These are phyloP conservation scores for Perodicticus potto DNA, from an alignment of 2,797 vertebrate genomes.

Conservation along the genomic window DNA sequence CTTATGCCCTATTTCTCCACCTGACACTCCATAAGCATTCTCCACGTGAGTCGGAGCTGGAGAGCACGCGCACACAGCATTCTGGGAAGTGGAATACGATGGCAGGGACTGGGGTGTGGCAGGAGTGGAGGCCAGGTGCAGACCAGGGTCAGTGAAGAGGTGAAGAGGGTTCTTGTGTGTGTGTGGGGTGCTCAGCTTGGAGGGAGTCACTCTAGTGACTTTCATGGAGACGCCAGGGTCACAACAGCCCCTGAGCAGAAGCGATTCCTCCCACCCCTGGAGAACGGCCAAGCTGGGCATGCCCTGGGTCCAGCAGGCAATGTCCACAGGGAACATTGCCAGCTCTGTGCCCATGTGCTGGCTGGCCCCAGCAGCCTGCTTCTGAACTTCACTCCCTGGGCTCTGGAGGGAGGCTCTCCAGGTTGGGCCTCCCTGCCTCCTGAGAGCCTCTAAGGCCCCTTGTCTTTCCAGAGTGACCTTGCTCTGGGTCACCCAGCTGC, in stretches of 20 bases:
- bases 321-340: neutral
- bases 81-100: neutral
- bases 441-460: neutral
- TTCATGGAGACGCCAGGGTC: rapidly evolving
- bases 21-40: neutral
- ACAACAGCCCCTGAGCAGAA: neutral
- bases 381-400: neutral
- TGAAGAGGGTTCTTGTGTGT: rapidly evolving
- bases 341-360: neutral
- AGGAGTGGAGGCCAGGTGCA: neutral
- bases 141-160: neutral
- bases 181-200: neutral
- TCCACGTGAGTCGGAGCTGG: neutral
- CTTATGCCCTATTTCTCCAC: neutral
- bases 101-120: neutral
- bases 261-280: neutral
- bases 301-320: neutral
- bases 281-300: neutral
- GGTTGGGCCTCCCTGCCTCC: rapidly evolving
- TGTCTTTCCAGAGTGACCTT: neutral
- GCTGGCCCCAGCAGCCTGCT: neutral
- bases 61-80: neutral
- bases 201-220: neutral
- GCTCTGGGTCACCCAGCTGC: neutral
- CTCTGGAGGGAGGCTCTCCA: rapidly evolving